Percentiles rank a stretch among this genome's conserved stretches.
Conservation (phyloP, 2,888 invertebrate species). For the Serripes groenlandicus region DNA sequence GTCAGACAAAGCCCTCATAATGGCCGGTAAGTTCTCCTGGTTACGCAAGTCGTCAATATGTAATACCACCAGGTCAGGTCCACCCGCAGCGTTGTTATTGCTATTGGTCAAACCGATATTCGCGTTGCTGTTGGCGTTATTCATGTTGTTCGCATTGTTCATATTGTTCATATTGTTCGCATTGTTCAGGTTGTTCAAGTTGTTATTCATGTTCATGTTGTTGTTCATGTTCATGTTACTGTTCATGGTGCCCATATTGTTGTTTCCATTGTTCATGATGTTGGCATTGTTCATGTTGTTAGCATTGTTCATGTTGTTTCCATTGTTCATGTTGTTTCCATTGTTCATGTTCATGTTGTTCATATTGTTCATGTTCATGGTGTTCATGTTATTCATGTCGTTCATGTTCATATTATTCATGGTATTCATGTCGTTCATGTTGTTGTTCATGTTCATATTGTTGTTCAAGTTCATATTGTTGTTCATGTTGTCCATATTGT, state of each 20-base stretch:
- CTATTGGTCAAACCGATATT: not conserved
- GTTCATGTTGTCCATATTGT: not conserved
- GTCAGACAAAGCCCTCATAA: conserved; percentile 35
- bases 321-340: no score
- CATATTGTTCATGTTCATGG: conserved; percentile 2
- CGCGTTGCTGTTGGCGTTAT: not conserved
- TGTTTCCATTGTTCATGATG: no score
- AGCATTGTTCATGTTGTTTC: no score
- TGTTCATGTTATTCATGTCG: not conserved
- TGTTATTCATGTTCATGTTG: no score
- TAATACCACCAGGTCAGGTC: conserved; percentile 54
- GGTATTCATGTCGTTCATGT: not conserved
- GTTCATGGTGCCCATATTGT: no score
- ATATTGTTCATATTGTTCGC: not conserved
- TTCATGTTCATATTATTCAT: not conserved
- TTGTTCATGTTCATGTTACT: no score
- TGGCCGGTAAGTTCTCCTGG: conserved; percentile 48
- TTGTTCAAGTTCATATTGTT: not conserved
- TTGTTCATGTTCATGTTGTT: no score
- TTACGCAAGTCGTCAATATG: conserved; percentile 53
- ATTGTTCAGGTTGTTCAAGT: not conserved
- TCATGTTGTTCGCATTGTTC: not conserved
- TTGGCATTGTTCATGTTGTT: no score
- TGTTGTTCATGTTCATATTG: not conserved
- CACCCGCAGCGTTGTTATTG: conserved; percentile 1